phyloP scores from a whole-genome alignment of 1,140 invertebrate genomes.

The Nephila pilipes region DNA sequence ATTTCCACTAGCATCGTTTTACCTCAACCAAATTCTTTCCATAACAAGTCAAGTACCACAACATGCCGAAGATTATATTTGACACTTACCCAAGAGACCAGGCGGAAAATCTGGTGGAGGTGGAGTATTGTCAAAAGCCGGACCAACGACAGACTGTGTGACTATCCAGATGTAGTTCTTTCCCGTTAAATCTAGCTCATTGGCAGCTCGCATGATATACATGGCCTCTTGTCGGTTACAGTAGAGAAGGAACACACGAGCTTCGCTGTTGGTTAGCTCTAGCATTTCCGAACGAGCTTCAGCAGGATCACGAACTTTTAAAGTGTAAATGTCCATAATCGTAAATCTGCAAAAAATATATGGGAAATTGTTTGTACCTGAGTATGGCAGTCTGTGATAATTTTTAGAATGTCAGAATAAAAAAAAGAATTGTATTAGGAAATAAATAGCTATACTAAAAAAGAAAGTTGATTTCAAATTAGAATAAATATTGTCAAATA shows the following conservation, averaged over 20 bases:
- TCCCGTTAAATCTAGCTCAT: slow-evolving; percentile 92
- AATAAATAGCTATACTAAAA: too few species aligned
- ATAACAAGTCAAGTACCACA: not conserved
- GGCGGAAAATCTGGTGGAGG: slow-evolving; percentile 92
- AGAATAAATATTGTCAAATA: too few species aligned
- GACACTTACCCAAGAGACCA: slow-evolving; percentile 93
- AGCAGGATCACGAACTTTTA: slow-evolving; percentile 71
- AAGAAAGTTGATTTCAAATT: too few species aligned
- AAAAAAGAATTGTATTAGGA: too few species aligned
- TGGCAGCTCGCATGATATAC: slow-evolving; percentile 90
- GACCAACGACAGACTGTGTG: slow-evolving; percentile 94
- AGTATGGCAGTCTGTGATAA: too few species aligned
- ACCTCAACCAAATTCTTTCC: not conserved
- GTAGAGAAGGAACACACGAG: slow-evolving; percentile 95
- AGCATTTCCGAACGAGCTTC: slow-evolving; percentile 72
- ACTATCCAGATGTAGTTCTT: slow-evolving; percentile 98
- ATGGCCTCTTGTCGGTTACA: slow-evolving; percentile 93
- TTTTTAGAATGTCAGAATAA: too few species aligned
- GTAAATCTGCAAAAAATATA: slow-evolving; percentile 66
- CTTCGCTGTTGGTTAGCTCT: slow-evolving; percentile 93
- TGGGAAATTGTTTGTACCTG: too few species aligned
- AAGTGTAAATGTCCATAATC: slow-evolving; percentile 77
- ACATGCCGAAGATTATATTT: not conserved
- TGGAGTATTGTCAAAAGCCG: slow-evolving; percentile 81
- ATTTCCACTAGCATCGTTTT: not conserved